phyloP scores from a whole-genome alignment of 2,797 vertebrate genomes.

The Propithecus perrieri region DNA sequence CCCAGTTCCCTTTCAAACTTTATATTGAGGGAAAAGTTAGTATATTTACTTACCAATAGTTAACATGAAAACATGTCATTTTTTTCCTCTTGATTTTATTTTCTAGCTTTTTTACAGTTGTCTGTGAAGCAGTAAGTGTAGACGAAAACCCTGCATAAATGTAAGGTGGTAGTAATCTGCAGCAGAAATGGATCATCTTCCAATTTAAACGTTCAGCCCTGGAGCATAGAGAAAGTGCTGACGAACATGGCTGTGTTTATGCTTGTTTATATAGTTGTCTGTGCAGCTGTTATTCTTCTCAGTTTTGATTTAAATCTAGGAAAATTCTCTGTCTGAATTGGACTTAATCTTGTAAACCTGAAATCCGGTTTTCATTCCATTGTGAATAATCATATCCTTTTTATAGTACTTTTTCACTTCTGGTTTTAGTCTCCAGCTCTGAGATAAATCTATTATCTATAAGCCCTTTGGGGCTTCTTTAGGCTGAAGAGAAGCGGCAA shows the following conservation, averaged over 20 bases:
- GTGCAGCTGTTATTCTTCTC: background rate
- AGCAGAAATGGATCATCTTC: background rate
- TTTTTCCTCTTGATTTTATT: background rate
- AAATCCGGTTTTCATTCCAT: background rate
- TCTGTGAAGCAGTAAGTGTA: background rate
- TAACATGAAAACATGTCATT: background rate
- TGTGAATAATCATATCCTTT: background rate
- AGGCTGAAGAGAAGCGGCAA: background rate
- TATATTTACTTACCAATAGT: background rate
- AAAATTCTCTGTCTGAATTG: constrained; percentile 12
- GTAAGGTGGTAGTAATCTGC: background rate
- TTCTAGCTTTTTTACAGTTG: background rate
- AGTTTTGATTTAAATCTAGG: constrained; percentile 34
- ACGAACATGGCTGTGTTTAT: background rate
- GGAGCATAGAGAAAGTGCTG: background rate
- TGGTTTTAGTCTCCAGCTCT: background rate
- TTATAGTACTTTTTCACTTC: background rate
- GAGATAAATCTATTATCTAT: background rate
- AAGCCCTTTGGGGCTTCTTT: background rate
- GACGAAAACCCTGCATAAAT: background rate
- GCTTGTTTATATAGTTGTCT: background rate
- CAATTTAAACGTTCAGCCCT: background rate
- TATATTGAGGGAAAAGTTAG: background rate
- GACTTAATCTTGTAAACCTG: constrained; percentile 36
- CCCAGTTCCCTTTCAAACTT: background rate